A percentile compares a stretch with the other conserved stretches of the same genome.
Evolutionary conservation across 2,797 vertebrate genomes (phyloP).

Genomic region (Etheostoma perlongum): DNA sequence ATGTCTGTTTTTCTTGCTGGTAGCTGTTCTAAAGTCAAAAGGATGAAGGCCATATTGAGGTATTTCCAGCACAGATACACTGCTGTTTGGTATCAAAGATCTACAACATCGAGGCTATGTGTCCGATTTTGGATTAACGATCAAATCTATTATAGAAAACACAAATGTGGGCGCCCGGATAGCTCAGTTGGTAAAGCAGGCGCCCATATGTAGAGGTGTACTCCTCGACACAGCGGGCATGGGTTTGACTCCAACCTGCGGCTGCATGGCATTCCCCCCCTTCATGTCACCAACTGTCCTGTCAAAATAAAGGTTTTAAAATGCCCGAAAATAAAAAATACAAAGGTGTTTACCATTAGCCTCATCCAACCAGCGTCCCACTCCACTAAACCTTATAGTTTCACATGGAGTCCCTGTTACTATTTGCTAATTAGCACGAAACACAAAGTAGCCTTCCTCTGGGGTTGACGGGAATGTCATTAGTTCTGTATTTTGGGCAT

Average conservation of each 20-base stretch:
- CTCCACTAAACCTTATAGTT: not conserved
- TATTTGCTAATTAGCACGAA: not conserved
- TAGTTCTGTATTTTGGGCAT: not conserved
- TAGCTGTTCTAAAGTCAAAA: not conserved
- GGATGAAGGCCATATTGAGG: not conserved
- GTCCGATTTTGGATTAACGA: not conserved
- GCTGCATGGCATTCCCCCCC: no score
- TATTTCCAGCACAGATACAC: not conserved
- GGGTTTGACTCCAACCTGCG: no score
- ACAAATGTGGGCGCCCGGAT: no score
- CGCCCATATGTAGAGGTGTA: no score
- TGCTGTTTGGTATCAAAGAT: not conserved
- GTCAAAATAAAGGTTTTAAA: no score
- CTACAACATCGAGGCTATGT: no score
- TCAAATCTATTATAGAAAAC: no score
- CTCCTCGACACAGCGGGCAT: no score
- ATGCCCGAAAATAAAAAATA: no score
- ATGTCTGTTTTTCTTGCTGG: slow-evolving; percentile 1
- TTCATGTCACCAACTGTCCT: no score
- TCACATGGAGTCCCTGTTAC: not conserved
- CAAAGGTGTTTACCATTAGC: no score
- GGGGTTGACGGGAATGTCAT: not conserved
- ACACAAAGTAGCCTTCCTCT: not conserved
- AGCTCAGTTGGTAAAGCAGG: no score
- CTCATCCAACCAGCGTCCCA: not conserved